Conservation (phyloP, 35 echinoderm and acorn worm genomes). For the Amphiura filiformis region DNA sequence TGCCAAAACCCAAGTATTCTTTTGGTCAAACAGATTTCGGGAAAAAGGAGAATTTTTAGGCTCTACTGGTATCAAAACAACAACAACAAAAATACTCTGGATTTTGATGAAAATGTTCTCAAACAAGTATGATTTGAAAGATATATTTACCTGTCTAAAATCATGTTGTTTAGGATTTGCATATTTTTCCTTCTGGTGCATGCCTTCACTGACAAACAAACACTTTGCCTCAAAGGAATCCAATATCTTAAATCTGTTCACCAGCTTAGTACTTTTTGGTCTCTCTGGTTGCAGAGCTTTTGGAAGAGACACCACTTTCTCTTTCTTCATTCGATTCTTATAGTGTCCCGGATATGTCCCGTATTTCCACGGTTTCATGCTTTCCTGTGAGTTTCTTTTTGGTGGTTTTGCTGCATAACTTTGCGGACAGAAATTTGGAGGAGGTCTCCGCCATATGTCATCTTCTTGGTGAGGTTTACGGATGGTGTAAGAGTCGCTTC, state of each 20-base stretch:
- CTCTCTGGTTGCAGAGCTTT: conserved; percentile 57
- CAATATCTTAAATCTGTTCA: conserved; percentile 50
- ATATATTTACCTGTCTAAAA: conserved; percentile 90
- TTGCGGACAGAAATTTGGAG: conserved; percentile 87
- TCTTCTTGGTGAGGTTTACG: not conserved
- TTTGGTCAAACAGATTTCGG: no score
- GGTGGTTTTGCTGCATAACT: conserved; percentile 76
- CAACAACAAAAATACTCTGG: no score
- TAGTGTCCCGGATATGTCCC: conserved; percentile 39
- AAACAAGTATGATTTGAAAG: no score
- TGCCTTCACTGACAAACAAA: conserved; percentile 52
- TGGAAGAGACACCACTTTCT: conserved; percentile 41
- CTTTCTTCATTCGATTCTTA: not conserved
- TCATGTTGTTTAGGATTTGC: conserved; percentile 74
- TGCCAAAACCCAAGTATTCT: no score
- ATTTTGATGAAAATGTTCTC: no score
- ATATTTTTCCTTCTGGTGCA: conserved; percentile 59
- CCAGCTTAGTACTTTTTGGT: conserved; percentile 60
- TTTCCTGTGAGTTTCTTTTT: conserved; percentile 76
- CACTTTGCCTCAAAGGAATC: conserved; percentile 52
- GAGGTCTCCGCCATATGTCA: conserved; percentile 75
- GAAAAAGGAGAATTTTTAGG: no score
- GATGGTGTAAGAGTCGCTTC: conserved; percentile 54
- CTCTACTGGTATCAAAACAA: no score
- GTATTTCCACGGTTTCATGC: conserved; percentile 91